Evolutionary conservation across 1,140 invertebrate genomes (phyloP), one percentile per base, ranked within the genome.

Genomic region (Dinoponera quadriceps): DNA sequence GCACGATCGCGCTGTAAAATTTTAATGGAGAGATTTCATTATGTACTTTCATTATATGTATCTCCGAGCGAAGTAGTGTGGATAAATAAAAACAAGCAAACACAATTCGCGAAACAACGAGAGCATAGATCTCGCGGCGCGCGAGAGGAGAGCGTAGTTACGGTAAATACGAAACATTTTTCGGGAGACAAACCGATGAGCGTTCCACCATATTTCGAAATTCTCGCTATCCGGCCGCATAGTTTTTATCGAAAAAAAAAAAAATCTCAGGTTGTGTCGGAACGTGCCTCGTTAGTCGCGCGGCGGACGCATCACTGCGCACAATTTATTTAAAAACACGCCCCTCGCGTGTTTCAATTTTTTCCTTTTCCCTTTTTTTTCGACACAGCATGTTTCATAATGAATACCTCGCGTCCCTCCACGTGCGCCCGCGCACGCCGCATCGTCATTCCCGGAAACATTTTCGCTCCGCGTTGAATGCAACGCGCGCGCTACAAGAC

Each of bases 311-410:
- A 71, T 81, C 54, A 73, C 57, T 73, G 65, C 29, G 66, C 44
- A 33, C 69, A 74, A 82, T 74, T 60, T 74, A 82, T 74, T 82
- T 82, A 73, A 82, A 82, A 82, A 73, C 78, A 82, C 20, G 18
- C 25, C 29, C n/a, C 62, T 22, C 22, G 72, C 27, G 51, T 72
- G 59, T 48, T 62, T 60, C 49, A 74, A 85, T 63, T 48, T 74
- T 54, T 11, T 29, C n/a, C 3, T 38, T 77, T 55, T 82, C 54
- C 65, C 22, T 82, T 60, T 29, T 81, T 62, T 25, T 16, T 22
- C 48, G 22, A 51, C 33, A 2, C 33, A 59, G 20, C 65, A 25
- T 59, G 65, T 22, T 80, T 80, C 54, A 69, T 71, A 80, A 80
- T 80, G 65, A 80, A 80, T 69, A 80, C 38, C 33, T 69, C 51